Evolutionary conservation across 2,113 vertebrate species (phyloP), one percentile per base, ranked within the genome.

Genomic region (Ceyx margarethae): DNA sequence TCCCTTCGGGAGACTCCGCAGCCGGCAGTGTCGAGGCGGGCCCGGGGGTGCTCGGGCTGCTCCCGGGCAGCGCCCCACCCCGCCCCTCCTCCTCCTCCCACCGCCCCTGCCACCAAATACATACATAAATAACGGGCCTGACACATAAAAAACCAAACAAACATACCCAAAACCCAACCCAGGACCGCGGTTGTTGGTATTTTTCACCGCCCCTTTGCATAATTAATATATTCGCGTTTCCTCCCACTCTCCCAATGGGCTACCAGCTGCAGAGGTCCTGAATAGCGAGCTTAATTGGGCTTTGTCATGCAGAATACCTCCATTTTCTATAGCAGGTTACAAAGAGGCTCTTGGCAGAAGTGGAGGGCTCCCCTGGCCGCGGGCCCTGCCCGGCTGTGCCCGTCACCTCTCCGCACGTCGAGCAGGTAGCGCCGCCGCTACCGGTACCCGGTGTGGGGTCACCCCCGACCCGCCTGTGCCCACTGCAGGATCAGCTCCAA

Each of bases 231-330:
- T 98, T 98, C 97, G 94, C 96, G 95, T 98, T 98, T 98, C 97
- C 98, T 97, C 96, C 98, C 98, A 97, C 97, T 97, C 98, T 98
- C 98, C 97, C 96, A 97, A 97, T 98, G 98, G 97, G 97, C 97
- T 98, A 98, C 98, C 99, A 99, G 99, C 99, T 99, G 99, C 99
- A 98, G 92, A 93, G 95, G 93, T 96, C 90, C 96, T 99, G 98
- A 99, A 99, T 99, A 97, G 98, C 97, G 95, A 98, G 97, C 98
- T 98, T 98, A 99, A 99, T 99, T 99, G 98, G 98, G 98, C 98
- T 99, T 99, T 99, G 98, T 99, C 98, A 99, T 99, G 98, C 98
- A 98, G 98, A 99, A 98, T 97, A 98, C 97, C 95, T 91, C 97
- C 95, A 82, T 97, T 98, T 98, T 98, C 98, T 98, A 98, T 98